These are phyloP conservation scores for Amphimedon queenslandica DNA, from an alignment of 37 sponge, comb jelly and placozoan genomes.

Conservation along the genomic window DNA sequence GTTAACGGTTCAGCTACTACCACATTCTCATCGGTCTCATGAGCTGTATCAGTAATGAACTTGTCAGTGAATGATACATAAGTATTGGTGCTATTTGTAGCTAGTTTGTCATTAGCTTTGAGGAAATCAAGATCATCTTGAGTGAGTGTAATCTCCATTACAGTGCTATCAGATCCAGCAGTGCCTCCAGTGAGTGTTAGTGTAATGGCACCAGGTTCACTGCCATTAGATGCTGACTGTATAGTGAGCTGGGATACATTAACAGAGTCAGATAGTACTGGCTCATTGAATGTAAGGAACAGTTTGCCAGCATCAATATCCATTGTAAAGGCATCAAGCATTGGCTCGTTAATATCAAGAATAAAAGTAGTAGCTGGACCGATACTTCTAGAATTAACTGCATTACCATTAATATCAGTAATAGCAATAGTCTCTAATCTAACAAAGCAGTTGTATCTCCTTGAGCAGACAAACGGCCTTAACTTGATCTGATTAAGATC, in stretches of 20 bases:
- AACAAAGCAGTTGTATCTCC: conserved; percentile 75
- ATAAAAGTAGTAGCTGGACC: conserved; percentile 37
- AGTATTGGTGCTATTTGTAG: conserved; percentile 37
- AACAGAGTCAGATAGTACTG: conserved; percentile 48
- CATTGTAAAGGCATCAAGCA: conserved; percentile 52
- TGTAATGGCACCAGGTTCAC: background rate
- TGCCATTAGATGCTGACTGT: conserved; percentile 29
- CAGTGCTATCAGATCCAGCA: conserved; percentile 7
- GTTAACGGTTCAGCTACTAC: conserved; percentile 17
- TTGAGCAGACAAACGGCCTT: conserved; percentile 55
- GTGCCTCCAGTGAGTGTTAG: conserved; percentile 67
- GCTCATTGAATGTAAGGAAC: conserved; percentile 72
- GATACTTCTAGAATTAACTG: conserved; percentile 8
- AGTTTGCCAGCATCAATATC: conserved; percentile 71
- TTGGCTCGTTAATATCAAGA: conserved; percentile 55
- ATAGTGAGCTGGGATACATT: conserved; percentile 36
- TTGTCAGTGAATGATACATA: conserved; percentile 52
- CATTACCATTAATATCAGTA: conserved; percentile 42
- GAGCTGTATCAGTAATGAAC: conserved; percentile 62
- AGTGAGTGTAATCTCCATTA: conserved; percentile 20
- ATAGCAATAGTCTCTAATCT: conserved; percentile 32
- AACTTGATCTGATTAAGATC: conserved; percentile 54
- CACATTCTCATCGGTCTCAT: conserved; percentile 20
- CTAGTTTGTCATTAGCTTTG: conserved; percentile 63
- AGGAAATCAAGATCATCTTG: conserved; percentile 51